Base-by-base conservation (phyloP, 2,797 vertebrate species). In the Anabas testudineus region DNA sequence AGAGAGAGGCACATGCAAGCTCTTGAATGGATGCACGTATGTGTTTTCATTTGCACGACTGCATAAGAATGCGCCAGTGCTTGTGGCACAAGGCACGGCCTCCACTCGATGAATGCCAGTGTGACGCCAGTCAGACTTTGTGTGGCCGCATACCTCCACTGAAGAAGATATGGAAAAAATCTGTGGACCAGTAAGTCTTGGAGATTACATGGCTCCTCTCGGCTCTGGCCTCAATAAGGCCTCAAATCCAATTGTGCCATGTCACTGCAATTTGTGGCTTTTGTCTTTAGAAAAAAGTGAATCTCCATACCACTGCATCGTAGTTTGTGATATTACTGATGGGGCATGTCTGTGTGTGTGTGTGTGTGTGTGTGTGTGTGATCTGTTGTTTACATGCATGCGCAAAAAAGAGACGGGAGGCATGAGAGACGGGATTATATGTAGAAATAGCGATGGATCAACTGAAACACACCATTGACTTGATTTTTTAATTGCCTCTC, bases 111-210 rank as follows among this genome's bases (percentile, higher is more conserved):
- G 83, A 91, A 93, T 92, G 91, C 92, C 92, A 81, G 79, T 14
- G 78, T 80, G 94, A 93, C 94, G 93, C 94, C 94, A 92, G 86
- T 24, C 82, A 68, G 91, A 93, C 91, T 95, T 93, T 94, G 88
- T 81, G 85, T 83, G 83, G 89, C 84, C 84, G 28, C 91, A 93
- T 94, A 87, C 90, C 90, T 91, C 82, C 84, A 71, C 74, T 61
- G 75, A 80, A 81, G 86, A 85, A 93, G 93, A 93, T 88, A 93
- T 91, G 92, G 93, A 94, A 94, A 94, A 92, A 91, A 94, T 93
- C 81, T 86, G 76, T 74, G 84, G 83, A 81, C 64, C 85, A 88
- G 81, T 90, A 88, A 90, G 58, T 84, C 86, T 63, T 47, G 49
- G 90, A 93, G 94, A 94, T 95, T 95, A 94, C 76, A 75, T 79